Conservation (phyloP, 2,888 invertebrate species). For the Homarus gammarus region DNA sequence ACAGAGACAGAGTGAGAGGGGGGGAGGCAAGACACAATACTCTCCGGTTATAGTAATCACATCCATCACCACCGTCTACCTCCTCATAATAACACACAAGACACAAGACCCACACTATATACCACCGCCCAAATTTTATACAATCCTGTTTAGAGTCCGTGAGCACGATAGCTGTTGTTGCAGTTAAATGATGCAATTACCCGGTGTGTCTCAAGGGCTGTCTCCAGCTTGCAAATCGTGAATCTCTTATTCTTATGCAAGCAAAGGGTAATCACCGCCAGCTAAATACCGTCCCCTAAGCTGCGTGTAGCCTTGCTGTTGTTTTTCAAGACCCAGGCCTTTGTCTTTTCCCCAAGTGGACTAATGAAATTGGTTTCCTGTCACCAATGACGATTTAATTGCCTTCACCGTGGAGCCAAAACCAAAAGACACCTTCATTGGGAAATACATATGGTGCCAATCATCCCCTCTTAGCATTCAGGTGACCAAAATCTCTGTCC, state of each 20-base stretch:
- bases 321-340: slow-evolving; percentile 42
- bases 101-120: not conserved
- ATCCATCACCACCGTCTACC: not conserved
- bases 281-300: slow-evolving; percentile 43
- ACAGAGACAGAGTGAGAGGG: slow-evolving; percentile 34
- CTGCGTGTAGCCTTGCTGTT: slow-evolving; percentile 48
- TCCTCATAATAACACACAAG: not conserved
- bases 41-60: not conserved
- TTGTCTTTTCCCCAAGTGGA: slow-evolving; percentile 65
- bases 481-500: slow-evolving; percentile 45
- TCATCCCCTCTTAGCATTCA: slow-evolving; percentile 51
- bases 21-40: slow-evolving; percentile 21
- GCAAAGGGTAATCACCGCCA: slow-evolving; percentile 28
- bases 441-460: slow-evolving; percentile 56
- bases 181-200: slow-evolving; percentile 29
- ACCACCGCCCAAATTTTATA: not conserved
- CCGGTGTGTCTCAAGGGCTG: slow-evolving; percentile 27
- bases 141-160: not conserved
- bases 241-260: slow-evolving; percentile 55
- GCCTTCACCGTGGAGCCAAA: slow-evolving; percentile 27
- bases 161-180: not conserved
- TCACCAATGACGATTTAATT: slow-evolving; percentile 67
- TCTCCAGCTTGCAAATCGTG: slow-evolving; percentile 51
- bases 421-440: slow-evolving; percentile 67
- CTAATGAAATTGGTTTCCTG: slow-evolving; percentile 71